Conservation (phyloP, 2,888 invertebrate genomes). For the Cremastinae sp. region DNA sequence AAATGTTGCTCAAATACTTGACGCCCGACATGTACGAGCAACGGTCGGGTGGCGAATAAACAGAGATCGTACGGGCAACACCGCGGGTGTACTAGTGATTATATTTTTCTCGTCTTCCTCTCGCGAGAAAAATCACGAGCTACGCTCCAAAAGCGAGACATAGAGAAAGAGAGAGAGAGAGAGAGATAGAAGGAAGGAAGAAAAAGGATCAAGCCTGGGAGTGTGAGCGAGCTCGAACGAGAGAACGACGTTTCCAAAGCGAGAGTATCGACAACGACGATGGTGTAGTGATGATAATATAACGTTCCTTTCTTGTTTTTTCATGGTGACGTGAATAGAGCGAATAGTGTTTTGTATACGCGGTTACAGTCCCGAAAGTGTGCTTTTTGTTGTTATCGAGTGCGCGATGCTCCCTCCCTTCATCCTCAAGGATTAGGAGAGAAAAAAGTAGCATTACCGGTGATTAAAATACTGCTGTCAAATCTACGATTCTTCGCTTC, state of each 20-base stretch:
- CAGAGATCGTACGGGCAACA: conserved; percentile 43
- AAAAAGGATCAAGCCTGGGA: no score
- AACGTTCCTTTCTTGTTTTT: conserved; percentile 37
- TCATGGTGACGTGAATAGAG: conserved; percentile 52
- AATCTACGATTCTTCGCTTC: conserved; percentile 17
- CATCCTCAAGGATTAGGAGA: neutral
- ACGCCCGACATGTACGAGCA: conserved; percentile 77
- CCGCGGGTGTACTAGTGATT: conserved; percentile 56
- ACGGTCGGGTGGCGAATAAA: conserved; percentile 60
- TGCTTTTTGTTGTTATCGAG: conserved; percentile 46
- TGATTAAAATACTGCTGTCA: conserved; percentile 52
- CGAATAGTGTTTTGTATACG: conserved; percentile 25
- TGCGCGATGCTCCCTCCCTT: conserved; percentile 29
- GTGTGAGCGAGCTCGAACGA: no score
- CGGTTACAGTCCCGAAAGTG: conserved; percentile 23
- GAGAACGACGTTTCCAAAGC: conserved; percentile 46
- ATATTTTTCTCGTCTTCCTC: conserved; percentile 44
- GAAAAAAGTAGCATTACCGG: conserved; percentile 34
- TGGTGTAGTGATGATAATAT: conserved; percentile 52
- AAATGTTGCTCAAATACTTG: conserved; percentile 75
- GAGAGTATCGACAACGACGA: conserved; percentile 49
- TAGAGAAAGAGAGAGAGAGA: conserved; percentile 64
- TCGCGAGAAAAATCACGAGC: conserved; percentile 50
- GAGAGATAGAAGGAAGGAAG: neutral
- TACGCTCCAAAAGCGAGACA: conserved; percentile 61